Conservation (phyloP, 92 coral and sea anemone species). For the Porites rus region DNA sequence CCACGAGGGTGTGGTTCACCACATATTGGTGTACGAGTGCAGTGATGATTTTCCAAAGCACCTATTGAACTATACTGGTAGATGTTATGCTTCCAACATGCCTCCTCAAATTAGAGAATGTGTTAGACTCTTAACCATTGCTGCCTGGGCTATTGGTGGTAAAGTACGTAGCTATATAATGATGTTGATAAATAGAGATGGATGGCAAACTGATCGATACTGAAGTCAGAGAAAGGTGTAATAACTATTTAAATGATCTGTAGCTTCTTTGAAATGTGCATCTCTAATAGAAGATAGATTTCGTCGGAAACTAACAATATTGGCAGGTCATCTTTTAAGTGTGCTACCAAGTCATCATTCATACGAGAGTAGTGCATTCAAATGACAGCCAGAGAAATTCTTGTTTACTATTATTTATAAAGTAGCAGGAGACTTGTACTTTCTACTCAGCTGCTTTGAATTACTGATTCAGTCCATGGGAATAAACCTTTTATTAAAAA, state of each 20-base stretch:
- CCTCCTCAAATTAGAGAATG: constrained; percentile 44
- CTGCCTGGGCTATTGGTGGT: constrained; percentile 78
- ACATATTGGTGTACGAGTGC: constrained; percentile 68
- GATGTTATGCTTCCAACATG: constrained; percentile 48
- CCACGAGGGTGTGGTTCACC: constrained; percentile 72
- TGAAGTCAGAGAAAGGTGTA: background rate
- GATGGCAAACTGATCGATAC: background rate
- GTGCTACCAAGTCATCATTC: no score
- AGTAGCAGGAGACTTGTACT: no score
- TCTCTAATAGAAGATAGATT: background rate
- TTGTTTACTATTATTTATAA: no score
- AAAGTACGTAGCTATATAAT: constrained; percentile 32
- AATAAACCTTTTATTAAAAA: no score
- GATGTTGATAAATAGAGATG: background rate
- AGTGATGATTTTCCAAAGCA: constrained; percentile 46
- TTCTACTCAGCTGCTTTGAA: no score
- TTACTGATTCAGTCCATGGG: no score
- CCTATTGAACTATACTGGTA: constrained; percentile 28
- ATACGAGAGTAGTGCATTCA: no score
- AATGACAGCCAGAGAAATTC: no score
- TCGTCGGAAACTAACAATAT: no score
- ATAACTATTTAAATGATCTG: background rate
- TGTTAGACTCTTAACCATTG: constrained; percentile 24
- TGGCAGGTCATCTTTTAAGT: no score
- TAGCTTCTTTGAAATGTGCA: no score